Base-by-base conservation (phyloP, 2,888 invertebrate genomes). In the Heliconius hortense region DNA sequence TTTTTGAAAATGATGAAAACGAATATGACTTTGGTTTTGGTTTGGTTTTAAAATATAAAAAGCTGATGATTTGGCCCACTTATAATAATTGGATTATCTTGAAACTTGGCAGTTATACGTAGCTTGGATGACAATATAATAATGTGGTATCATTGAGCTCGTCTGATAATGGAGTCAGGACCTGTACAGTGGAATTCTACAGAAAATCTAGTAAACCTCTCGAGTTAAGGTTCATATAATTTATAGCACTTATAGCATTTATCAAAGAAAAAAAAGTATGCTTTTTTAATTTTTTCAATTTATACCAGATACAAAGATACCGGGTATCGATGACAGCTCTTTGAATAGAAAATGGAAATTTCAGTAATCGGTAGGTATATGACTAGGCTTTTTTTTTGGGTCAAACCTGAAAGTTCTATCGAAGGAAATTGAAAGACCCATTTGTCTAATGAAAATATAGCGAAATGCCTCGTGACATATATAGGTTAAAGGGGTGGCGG, bases 401-500 rank as follows among this genome's bases (percentile, higher is more conserved):
- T 31, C 18, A 24, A 63, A 21, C 62, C 48, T n/a, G 1, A 56
- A 28, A 43, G 15, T 8, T 8, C 39, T 48, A 43, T 26, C 48
- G 31, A 28, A 68, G 18, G n/a, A 28, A 28, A 68, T 28, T 48
- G n/a, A 11, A 26, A 60, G 60, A 71, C 59, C 71, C 39, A 62
- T 71, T 71, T 60, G 26, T 26, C 26, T 71, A 73, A 76, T 73
- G 73, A 67, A 62, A 73, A 43, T 62, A 43, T 75, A 56, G 71
- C 70, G 70, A 66, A 69, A 72, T 63, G 59, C 64, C 59, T 67
- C 63, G 26, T 64, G 53, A 21, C 53, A 59, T 73, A 67, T 70
- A 39, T 71, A 77, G 75, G 77, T 77, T 63, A 72, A 26, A 63
- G 74, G 72, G 77, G 77, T 73, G 77, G 76, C 48, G 64, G 3